phyloP scores from a whole-genome alignment of 2,113 vertebrate species.

The Eira barbara region DNA sequence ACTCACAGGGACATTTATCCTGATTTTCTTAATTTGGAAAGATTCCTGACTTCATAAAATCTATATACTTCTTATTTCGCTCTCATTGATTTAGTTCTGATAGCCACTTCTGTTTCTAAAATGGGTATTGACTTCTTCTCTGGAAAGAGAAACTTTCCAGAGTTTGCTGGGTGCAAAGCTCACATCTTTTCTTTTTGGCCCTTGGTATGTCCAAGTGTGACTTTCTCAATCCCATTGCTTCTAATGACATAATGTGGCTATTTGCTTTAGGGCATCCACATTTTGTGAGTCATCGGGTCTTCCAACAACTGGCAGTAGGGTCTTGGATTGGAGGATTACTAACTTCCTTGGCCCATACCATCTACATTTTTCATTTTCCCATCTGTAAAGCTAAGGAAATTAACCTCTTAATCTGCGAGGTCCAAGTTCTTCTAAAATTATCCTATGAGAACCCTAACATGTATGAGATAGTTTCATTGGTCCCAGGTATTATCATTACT shows the following conservation, averaged over 20 bases:
- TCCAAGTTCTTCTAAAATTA: neutral
- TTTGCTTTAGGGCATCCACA: neutral
- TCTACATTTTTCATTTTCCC: neutral
- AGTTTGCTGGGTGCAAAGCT: neutral
- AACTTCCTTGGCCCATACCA: neutral
- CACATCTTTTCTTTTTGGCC: neutral
- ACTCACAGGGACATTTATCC: neutral
- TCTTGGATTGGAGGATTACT: neutral
- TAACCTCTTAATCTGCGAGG: fast-evolving
- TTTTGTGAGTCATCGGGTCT: neutral
- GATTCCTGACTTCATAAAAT: neutral
- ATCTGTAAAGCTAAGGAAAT: neutral
- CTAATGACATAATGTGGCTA: neutral
- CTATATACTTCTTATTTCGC: neutral
- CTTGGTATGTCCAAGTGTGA: neutral
- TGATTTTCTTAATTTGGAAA: neutral
- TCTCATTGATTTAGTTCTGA: neutral
- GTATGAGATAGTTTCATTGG: neutral
- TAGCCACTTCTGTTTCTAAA: neutral
- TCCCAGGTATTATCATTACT: neutral
- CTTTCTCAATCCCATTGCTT: neutral
- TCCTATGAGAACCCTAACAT: neutral
- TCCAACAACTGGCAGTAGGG: neutral
- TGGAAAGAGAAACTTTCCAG: neutral
- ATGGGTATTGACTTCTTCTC: neutral